Percentiles rank a stretch among this genome's conserved stretches.
Evolutionary conservation across 2,797 vertebrate species (phyloP).

Genomic region (Synaphobranchus kaupii): DNA sequence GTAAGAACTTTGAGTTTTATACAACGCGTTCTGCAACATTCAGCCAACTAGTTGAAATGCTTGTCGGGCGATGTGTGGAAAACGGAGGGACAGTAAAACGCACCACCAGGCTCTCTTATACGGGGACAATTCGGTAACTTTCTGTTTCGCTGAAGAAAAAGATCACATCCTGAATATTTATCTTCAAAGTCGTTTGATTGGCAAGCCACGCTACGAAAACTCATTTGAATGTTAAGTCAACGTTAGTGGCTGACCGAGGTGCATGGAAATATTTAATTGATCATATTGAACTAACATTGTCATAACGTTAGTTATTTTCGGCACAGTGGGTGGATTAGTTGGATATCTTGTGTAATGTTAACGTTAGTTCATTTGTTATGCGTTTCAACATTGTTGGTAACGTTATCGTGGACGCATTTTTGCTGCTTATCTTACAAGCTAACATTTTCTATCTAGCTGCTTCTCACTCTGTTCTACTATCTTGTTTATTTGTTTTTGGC

Average conservation of each 20-base stretch:
- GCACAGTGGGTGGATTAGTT: not conserved
- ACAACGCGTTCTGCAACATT: not conserved
- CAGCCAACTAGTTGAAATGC: not conserved
- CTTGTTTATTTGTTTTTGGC: not conserved
- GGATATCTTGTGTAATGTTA: not conserved
- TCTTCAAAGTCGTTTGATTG: not conserved
- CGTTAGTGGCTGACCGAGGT: not conserved
- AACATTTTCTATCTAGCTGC: not conserved
- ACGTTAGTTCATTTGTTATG: not conserved
- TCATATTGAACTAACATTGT: not conserved
- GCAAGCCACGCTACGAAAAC: not conserved
- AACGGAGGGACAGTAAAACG: not conserved
- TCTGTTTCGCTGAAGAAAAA: not conserved
- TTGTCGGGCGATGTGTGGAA: not conserved
- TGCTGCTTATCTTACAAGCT: not conserved
- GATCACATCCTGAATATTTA: not conserved
- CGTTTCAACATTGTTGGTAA: not conserved
- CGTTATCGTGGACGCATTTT: not conserved
- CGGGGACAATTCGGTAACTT: not conserved
- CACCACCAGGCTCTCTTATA: not conserved
- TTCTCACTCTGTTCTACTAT: not conserved
- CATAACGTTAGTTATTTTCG: not conserved
- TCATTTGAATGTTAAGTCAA: not conserved
- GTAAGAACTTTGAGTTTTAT: conserved; percentile 15
- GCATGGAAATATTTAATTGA: not conserved